These are phyloP conservation scores for Hestina assimilis DNA, from an alignment of 1,140 invertebrate species.

Conservation along the genomic window DNA sequence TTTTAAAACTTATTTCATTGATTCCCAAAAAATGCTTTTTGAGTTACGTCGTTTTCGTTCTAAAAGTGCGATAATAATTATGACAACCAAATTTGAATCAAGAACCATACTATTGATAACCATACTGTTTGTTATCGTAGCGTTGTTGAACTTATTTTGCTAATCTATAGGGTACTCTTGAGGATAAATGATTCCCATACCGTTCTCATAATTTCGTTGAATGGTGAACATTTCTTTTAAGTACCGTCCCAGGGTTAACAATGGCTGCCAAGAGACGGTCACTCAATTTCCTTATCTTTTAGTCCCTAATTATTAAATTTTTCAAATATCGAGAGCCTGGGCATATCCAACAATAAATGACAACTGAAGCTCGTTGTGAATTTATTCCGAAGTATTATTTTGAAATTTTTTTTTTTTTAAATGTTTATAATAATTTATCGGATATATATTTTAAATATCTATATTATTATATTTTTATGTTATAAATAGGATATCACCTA, in stretches of 20 bases:
- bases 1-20: no score
- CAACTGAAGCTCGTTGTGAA: conserved; percentile 46
- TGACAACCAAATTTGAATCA: no score
- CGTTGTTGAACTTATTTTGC: conserved; percentile 31
- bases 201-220: conserved; percentile 73
- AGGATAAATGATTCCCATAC: conserved; percentile 42
- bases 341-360: conserved; percentile 54
- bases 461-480: no score
- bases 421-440: no score
- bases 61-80: no score
- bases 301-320: conserved; percentile 63
- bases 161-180: conserved; percentile 42
- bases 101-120: no score
- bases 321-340: conserved; percentile 52
- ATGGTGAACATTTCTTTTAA: conserved; percentile 74
- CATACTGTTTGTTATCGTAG: conserved; percentile 36
- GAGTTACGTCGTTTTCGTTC: no score
- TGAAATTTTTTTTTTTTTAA: no score
- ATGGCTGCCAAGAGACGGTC: conserved; percentile 62
- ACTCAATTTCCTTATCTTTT: conserved; percentile 72
- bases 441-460: no score
- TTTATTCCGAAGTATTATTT: no score
- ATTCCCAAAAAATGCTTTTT: no score
- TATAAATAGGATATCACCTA: no score
- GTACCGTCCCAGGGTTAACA: conserved; percentile 65